These are phyloP conservation scores for Dreissena rostriformis DNA, from an alignment of 1,140 invertebrate species.

Conservation along the genomic window DNA sequence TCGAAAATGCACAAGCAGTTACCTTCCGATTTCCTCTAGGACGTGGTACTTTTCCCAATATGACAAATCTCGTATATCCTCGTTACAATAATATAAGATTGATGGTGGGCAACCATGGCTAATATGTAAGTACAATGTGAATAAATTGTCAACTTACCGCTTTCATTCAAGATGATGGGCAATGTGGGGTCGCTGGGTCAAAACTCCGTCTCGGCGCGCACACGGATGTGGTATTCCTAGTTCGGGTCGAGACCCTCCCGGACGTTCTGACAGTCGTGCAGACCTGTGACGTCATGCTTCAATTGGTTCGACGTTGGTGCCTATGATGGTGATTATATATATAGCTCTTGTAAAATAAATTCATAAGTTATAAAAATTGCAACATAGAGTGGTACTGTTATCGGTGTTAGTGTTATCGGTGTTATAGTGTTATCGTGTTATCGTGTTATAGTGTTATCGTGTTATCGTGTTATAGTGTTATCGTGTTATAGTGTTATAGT, in stretches of 20 bases:
- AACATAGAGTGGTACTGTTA: too few relatives aligned
- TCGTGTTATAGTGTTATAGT: too few relatives aligned
- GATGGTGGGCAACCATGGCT: too few relatives aligned
- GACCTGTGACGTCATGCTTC: constrained; percentile 54
- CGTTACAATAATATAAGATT: too few relatives aligned
- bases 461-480: too few relatives aligned
- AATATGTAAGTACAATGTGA: too few relatives aligned
- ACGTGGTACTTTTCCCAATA: constrained; percentile 91
- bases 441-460: too few relatives aligned
- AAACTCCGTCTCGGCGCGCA: constrained; percentile 95
- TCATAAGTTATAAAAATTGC: too few relatives aligned
- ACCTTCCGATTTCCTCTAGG: constrained; percentile 93
- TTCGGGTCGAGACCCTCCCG: constrained; percentile 87
- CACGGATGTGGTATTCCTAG: constrained; percentile 94
- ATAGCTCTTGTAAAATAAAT: too few relatives aligned
- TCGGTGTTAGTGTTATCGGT: too few relatives aligned
- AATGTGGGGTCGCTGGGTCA: constrained; percentile 72
- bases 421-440: too few relatives aligned
- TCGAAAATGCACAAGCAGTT: constrained; percentile 1
- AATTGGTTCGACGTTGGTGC: constrained; percentile 62
- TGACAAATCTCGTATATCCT: too few relatives aligned
- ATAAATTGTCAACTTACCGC: constrained; percentile 36
- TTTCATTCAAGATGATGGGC: constrained; percentile 57
- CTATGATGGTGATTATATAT: not conserved
- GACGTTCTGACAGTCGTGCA: constrained; percentile 59